phyloP scores from a whole-genome alignment of 1,140 invertebrate genomes.

The Ceratina calcarata region DNA sequence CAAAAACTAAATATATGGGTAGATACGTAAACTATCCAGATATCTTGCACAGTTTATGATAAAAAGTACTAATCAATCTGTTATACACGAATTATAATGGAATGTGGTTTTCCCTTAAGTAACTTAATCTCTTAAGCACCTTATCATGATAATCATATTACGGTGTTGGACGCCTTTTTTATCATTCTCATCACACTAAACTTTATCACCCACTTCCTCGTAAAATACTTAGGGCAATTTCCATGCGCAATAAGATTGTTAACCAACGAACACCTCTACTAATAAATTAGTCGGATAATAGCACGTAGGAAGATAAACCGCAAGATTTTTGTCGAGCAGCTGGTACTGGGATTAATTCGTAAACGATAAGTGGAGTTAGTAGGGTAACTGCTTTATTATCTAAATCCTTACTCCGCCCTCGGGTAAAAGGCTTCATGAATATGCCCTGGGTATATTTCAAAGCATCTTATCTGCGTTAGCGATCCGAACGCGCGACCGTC shows the following conservation, averaged over 20 bases:
- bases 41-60: too few relatives aligned
- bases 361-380: not conserved
- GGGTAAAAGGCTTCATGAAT: not conserved
- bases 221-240: too few relatives aligned
- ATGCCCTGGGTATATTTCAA: not conserved
- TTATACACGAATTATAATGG: too few relatives aligned
- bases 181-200: constrained; percentile 9
- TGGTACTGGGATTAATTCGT: not conserved
- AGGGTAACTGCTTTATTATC: constrained; percentile 35
- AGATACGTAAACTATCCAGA: too few relatives aligned
- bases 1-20: too few relatives aligned
- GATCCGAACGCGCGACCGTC: constrained; percentile 17
- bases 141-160: not conserved
- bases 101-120: too few relatives aligned
- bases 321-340: not conserved
- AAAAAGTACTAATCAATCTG: too few relatives aligned
- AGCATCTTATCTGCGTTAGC: constrained; percentile 16
- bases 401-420: not conserved
- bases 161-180: not conserved
- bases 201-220: not conserved
- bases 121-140: not conserved
- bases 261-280: not conserved
- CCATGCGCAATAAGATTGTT: not conserved
- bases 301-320: not conserved
- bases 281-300: too few relatives aligned